phyloP scores from a whole-genome alignment of 2,888 invertebrate species.

The Eugnorisma glareosa region DNA sequence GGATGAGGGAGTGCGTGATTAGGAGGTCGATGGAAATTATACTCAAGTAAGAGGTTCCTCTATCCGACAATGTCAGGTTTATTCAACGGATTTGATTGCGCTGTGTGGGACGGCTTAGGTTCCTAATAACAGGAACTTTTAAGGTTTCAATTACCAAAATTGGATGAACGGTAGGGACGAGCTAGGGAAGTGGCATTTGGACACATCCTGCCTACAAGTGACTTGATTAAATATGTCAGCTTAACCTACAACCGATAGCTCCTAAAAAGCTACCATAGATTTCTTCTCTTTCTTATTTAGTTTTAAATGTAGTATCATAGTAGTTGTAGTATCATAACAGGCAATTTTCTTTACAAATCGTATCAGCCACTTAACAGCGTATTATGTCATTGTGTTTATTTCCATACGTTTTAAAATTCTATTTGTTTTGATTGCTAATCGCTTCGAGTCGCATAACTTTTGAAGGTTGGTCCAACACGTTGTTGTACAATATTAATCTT shows the following conservation, averaged over 20 bases:
- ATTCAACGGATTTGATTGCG: slow-evolving; percentile 31
- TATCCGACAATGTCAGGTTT: slow-evolving; percentile 5
- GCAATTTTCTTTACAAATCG: slow-evolving; percentile 27
- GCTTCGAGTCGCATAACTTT: slow-evolving; percentile 69
- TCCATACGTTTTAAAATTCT: slow-evolving; percentile 66
- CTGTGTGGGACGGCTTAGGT: slow-evolving; percentile 37
- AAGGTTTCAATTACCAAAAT: slow-evolving; percentile 56
- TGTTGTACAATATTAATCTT: slow-evolving; percentile 51
- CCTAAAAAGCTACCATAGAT: not conserved
- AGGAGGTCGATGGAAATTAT: slow-evolving; percentile 17
- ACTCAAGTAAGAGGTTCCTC: not conserved
- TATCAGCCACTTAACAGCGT: slow-evolving; percentile 40
- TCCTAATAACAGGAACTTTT: slow-evolving; percentile 51
- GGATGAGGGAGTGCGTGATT: not conserved
- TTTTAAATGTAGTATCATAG: no score
- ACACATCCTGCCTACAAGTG: slow-evolving; percentile 44
- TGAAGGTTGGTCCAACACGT: slow-evolving; percentile 74
- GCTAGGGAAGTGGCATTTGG: slow-evolving; percentile 40
- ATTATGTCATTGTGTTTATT: slow-evolving; percentile 64
- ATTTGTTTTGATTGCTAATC: slow-evolving; percentile 72
- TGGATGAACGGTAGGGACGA: slow-evolving; percentile 52
- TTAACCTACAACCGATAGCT: slow-evolving; percentile 6
- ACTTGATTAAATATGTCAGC: slow-evolving; percentile 29
- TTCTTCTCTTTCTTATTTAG: not conserved
- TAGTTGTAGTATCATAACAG: slow-evolving; percentile 3